These are phyloP conservation scores for Tryphoninae sp. DNA, from an alignment of 2,888 invertebrate genomes.

Conservation along the genomic window DNA sequence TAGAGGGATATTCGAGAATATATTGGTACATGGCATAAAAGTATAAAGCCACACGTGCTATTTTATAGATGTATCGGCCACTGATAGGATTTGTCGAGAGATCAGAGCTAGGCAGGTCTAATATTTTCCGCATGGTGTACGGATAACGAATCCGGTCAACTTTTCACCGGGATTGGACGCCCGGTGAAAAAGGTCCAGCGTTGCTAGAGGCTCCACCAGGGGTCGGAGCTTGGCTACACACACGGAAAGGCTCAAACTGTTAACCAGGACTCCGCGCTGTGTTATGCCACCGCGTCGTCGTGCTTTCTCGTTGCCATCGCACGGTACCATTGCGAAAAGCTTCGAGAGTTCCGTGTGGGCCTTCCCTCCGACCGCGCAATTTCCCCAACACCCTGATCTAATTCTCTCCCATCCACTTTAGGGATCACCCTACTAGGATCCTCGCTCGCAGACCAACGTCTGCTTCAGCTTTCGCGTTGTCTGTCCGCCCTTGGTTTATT, in stretches of 20 bases:
- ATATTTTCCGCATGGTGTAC: conserved; percentile 66
- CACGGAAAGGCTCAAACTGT: conserved; percentile 52
- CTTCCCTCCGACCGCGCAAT: conserved; percentile 57
- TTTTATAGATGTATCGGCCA: neutral
- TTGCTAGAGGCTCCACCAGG: conserved; percentile 4
- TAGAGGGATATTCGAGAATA: no score
- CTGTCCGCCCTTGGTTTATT: conserved; percentile 29
- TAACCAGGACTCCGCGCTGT: conserved; percentile 55
- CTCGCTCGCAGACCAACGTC: neutral
- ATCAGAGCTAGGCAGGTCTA: conserved; percentile 54
- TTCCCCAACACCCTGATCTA: conserved; percentile 63
- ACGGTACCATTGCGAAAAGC: conserved; percentile 47
- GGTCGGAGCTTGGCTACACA: conserved; percentile 13
- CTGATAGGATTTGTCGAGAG: conserved; percentile 43
- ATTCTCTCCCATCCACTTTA: conserved; percentile 59
- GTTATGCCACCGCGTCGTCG: conserved; percentile 43
- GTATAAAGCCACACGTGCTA: no score
- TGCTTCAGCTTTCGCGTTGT: conserved; percentile 4
- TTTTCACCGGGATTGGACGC: conserved; percentile 59
- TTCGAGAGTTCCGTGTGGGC: conserved; percentile 42
- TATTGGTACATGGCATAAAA: no score
- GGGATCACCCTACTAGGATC: neutral
- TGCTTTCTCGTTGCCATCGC: conserved; percentile 19
- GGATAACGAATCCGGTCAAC: conserved; percentile 66
- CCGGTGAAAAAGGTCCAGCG: conserved; percentile 54